Base-by-base conservation (phyloP, 2,888 invertebrate species). In the Caenorhabditis afra region DNA sequence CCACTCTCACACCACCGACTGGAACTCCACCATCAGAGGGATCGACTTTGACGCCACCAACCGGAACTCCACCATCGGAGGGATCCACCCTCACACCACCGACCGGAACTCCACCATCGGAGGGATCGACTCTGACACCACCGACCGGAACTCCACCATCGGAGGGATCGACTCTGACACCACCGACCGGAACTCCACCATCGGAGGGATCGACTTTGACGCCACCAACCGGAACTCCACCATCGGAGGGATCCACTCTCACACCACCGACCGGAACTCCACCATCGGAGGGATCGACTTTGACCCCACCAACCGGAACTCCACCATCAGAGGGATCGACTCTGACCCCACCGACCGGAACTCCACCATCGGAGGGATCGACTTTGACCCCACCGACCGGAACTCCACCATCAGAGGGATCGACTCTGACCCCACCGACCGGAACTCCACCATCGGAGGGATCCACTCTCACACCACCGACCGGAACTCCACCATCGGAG, bases 181-280 rank as follows among this genome's bases (percentile, higher is more conserved):
- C 37, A 11, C 37, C 37, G 11, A 37, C 37, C 5, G 37, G 37
- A 37, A 37, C 37, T 37, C 37, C 37, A 37, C 37, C 37, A 37
- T 37, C 37, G 37, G 37, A 37, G 37, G 7, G 11, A 5, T 37
- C 44, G 7, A 44, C 44, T n/a, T n/a, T 44, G 44, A 14, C 44
- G n/a, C 35, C 53, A 35, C 18, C 37, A 35, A 53, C 53, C 16
- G 53, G 53, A 53, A 53, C 35, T 16, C 53, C 53, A 53, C 37
- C 37, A 37, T 29, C 14, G 22, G 52, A 23, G 20, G 22, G 23
- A 10, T 16, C 53, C 1, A 53, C 53, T n/a, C 16, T 16, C n/a
- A 35, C 53, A n/a, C 22, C 53, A 4, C 35, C 53, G 35, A 23
- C 37, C 4, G 53, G 18, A 53, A 44, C 23, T 23, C 23, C 23